These are phyloP conservation scores for Macropis europaea DNA, from an alignment of 2,888 invertebrate species.

Conservation along the genomic window DNA sequence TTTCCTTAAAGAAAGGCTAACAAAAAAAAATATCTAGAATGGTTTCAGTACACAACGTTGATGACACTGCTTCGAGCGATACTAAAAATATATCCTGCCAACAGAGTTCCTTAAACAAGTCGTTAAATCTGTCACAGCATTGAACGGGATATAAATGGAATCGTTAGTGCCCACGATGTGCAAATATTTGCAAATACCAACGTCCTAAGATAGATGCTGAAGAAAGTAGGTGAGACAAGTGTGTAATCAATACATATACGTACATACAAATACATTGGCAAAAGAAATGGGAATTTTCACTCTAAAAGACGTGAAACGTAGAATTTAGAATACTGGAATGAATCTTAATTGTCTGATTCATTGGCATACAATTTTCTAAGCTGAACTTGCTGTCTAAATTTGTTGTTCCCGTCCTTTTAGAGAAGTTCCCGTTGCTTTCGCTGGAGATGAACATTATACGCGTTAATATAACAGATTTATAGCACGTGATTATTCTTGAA, in stretches of 20 bases:
- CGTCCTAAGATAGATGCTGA: constrained; percentile 47
- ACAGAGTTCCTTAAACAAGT: constrained; percentile 26
- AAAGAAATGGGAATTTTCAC: constrained; percentile 33
- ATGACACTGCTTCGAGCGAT: constrained; percentile 43
- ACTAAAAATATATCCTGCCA: constrained; percentile 44
- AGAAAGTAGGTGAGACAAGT: constrained; percentile 40
- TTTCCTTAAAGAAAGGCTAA: background rate
- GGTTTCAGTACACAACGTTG: constrained; percentile 26
- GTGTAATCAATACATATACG: constrained; percentile 21
- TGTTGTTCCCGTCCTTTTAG: background rate
- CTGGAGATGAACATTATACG: constrained; percentile 21
- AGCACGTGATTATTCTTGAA: constrained; percentile 65
- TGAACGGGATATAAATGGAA: constrained; percentile 7
- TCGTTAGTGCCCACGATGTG: constrained; percentile 48
- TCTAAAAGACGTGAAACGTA: background rate
- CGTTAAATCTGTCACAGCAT: constrained; percentile 31
- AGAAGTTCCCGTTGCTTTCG: constrained; percentile 32
- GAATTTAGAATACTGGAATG: constrained; percentile 8
- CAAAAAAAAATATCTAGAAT: constrained; percentile 3
- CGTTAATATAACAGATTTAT: constrained; percentile 34
- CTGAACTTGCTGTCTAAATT: background rate
- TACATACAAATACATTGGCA: constrained; percentile 17
- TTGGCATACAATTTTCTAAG: background rate
- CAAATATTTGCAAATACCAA: constrained; percentile 49
- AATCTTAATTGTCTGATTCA: background rate